Evolutionary conservation across 2,797 vertebrate species (phyloP).

Genomic region (Spondyliosoma cantharus): DNA sequence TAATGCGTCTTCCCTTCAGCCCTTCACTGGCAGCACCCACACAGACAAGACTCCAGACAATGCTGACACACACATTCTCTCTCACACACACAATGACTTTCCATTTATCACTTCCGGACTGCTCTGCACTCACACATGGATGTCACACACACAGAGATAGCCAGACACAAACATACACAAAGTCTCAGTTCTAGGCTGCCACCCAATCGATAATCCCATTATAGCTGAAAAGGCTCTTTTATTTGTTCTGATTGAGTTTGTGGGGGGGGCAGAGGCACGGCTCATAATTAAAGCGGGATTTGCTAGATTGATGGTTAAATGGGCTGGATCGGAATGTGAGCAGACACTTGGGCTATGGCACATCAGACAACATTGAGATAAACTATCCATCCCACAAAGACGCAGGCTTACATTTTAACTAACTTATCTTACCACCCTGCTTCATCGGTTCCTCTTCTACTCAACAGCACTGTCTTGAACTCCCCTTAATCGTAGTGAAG

Average conservation of each 20-base stretch:
- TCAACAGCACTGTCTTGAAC: background rate
- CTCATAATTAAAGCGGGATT: slow-evolving; percentile 75
- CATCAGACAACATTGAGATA: slow-evolving; percentile 10
- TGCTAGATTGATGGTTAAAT: slow-evolving; percentile 71
- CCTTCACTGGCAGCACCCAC: slow-evolving; percentile 41
- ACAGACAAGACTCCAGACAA: slow-evolving; percentile 44
- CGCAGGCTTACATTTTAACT: background rate
- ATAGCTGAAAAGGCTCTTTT: slow-evolving; percentile 69
- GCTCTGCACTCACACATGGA: slow-evolving; percentile 9
- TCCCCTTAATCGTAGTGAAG: slow-evolving; percentile 2
- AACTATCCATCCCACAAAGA: slow-evolving; percentile 14
- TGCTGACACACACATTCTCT: slow-evolving; percentile 22
- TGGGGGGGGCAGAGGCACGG: slow-evolving; percentile 38
- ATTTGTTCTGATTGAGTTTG: slow-evolving; percentile 74
- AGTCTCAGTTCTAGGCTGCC: slow-evolving; percentile 63
- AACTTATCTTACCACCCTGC: background rate
- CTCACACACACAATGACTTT: slow-evolving; percentile 21
- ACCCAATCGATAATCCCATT: slow-evolving; percentile 77
- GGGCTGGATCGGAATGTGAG: slow-evolving; percentile 47
- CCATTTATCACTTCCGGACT: slow-evolving; percentile 51
- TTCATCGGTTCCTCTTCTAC: background rate
- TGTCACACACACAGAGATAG: slow-evolving; percentile 20
- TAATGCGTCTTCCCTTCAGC: slow-evolving; percentile 59
- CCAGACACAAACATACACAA: slow-evolving; percentile 52
- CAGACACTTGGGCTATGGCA: slow-evolving; percentile 37